These are phyloP conservation scores for Melanotaenia boesemani DNA, from an alignment of 2,797 vertebrate species.

Conservation along the genomic window DNA sequence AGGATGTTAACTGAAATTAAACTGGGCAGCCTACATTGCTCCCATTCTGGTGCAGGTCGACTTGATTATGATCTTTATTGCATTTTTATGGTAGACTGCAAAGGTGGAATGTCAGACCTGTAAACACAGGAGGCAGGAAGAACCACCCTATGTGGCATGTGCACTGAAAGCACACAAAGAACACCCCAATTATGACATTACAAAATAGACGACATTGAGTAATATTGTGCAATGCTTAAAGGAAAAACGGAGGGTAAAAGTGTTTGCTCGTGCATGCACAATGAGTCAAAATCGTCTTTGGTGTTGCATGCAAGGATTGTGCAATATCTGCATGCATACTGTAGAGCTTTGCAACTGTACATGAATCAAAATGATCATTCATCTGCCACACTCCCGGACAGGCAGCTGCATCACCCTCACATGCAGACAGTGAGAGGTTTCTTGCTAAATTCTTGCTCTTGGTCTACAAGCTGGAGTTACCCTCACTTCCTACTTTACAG, in stretches of 20 bases:
- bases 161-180: constrained; percentile 35
- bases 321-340: constrained; percentile 66
- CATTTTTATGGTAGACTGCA: constrained; percentile 71
- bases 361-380: constrained; percentile 26
- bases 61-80: constrained; percentile 73
- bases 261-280: constrained; percentile 71
- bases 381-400: constrained; percentile 39
- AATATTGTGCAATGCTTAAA: constrained; percentile 56
- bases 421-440: constrained; percentile 35
- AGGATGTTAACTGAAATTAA: constrained; percentile 35
- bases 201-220: constrained; percentile 52
- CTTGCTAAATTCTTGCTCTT: constrained; percentile 28
- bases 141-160: constrained; percentile 50
- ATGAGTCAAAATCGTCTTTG: constrained; percentile 60
- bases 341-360: constrained; percentile 39
- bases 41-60: constrained; percentile 41
- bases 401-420: constrained; percentile 15
- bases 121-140: constrained; percentile 67
- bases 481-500: constrained; percentile 89
- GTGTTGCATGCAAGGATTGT: constrained; percentile 63
- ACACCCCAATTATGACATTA: constrained; percentile 35
- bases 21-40: constrained; percentile 38
- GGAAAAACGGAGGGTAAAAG: neutral
- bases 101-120: constrained; percentile 76
- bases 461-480: constrained; percentile 63